phyloP scores from a whole-genome alignment of 2,113 vertebrate genomes.

The Mandrillus leucophaeus region DNA sequence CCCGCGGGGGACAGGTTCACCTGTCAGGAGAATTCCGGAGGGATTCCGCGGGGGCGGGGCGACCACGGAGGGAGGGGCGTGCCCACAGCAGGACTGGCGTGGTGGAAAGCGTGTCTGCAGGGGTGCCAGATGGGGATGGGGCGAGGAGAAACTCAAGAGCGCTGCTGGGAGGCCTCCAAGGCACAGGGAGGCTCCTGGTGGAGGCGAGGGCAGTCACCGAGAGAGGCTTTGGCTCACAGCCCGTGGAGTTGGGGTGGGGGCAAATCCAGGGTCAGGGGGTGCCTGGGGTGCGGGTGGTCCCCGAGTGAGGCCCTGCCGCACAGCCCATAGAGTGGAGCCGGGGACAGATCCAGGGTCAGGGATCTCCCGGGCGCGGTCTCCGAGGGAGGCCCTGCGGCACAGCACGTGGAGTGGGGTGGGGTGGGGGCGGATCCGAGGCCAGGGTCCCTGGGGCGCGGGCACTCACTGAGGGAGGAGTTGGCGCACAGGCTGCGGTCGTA shows the following conservation, averaged over 20 bases:
- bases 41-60: not conserved
- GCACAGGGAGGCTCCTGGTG: accelerated
- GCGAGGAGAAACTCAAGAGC: not conserved
- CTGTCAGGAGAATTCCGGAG: accelerated
- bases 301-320: not conserved
- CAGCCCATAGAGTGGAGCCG: too few relatives aligned
- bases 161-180: too few relatives aligned
- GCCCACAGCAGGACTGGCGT: accelerated
- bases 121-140: not conserved
- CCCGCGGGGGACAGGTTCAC: accelerated
- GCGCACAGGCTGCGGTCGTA: constrained; percentile 87
- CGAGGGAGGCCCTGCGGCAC: not conserved
- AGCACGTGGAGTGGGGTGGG: too few relatives aligned
- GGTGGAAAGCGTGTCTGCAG: not conserved
- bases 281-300: not conserved
- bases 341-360: accelerated
- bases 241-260: accelerated
- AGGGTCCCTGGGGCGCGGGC: not conserved
- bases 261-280: not conserved
- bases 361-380: not conserved
- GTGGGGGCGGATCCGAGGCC: accelerated
- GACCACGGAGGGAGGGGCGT: not conserved
- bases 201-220: accelerated
- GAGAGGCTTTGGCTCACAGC: not conserved
- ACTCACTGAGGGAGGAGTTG: constrained; percentile 91